These are phyloP conservation scores for Bhutanitis thaidina DNA, from an alignment of 2,888 invertebrate genomes.

Conservation along the genomic window DNA sequence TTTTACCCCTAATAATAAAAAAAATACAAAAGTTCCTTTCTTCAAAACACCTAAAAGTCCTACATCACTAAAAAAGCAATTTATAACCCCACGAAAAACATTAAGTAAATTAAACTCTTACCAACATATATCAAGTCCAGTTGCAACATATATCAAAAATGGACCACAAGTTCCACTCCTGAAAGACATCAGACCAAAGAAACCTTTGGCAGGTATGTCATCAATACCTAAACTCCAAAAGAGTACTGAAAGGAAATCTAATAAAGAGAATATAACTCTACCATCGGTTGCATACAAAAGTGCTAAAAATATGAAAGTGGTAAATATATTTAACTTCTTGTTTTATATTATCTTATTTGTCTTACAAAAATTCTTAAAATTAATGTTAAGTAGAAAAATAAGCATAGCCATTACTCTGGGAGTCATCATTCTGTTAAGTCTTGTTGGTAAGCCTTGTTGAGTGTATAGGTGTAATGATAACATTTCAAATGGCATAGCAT, in stretches of 20 bases:
- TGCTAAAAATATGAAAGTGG: constrained; percentile 59
- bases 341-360: not conserved
- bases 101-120: constrained; percentile 41
- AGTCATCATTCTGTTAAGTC: too few relatives aligned
- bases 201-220: constrained; percentile 43
- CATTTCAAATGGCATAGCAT: too few relatives aligned
- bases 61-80: constrained; percentile 35
- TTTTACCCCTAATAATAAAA: not conserved
- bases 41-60: constrained; percentile 50
- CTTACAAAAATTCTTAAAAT: too few relatives aligned
- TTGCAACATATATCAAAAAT: constrained; percentile 60
- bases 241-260: constrained; percentile 24
- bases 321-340: constrained; percentile 29
- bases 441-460: too few relatives aligned
- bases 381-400: too few relatives aligned
- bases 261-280: constrained; percentile 52
- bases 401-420: too few relatives aligned
- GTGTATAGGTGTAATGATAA: too few relatives aligned
- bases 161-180: constrained; percentile 50
- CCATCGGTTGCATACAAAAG: constrained; percentile 53
- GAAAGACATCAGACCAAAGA: constrained; percentile 52
- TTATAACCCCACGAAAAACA: constrained; percentile 36
- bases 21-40: constrained; percentile 1
- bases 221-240: constrained; percentile 49
- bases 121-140: constrained; percentile 57